Conservation (phyloP, 1,140 invertebrate genomes). For the Brachionus paranguensis region DNA sequence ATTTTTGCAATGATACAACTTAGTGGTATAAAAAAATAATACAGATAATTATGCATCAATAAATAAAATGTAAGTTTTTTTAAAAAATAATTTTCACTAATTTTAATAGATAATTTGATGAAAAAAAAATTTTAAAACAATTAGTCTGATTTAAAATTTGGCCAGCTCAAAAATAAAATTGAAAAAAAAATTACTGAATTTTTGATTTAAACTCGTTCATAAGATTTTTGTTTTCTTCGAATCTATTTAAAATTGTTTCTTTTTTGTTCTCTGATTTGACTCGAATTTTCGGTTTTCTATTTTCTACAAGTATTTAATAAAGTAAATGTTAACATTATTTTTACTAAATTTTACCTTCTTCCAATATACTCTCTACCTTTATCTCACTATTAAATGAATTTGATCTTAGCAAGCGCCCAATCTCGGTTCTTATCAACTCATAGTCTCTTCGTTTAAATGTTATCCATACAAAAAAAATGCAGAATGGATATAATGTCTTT, state of each 20-base stretch:
- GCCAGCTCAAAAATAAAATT: neutral
- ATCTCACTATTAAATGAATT: conserved; percentile 54
- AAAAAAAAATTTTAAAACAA: too few relatives aligned
- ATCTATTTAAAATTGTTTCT: conserved; percentile 17
- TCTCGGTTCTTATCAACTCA: conserved; percentile 50
- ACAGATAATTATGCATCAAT: too few relatives aligned
- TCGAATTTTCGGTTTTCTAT: neutral
- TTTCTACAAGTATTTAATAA: neutral
- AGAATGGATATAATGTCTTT: conserved; percentile 51
- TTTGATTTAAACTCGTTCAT: conserved; percentile 13
- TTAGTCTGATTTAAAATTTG: neutral
- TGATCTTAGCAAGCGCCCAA: conserved; percentile 51
- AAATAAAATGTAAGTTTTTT: too few relatives aligned
- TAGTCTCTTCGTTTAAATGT: conserved; percentile 51
- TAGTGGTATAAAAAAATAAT: too few relatives aligned
- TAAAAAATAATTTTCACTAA: too few relatives aligned
- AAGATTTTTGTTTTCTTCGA: neutral
- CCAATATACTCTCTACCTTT: conserved; percentile 49
- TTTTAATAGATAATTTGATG: too few relatives aligned
- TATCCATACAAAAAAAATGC: conserved; percentile 52
- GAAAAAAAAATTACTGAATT: neutral
- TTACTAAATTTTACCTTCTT: conserved; percentile 41
- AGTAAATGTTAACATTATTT: too few relatives aligned
- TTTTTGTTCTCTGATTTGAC: neutral
- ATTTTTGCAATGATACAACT: too few relatives aligned